Percentiles rank a stretch among this genome's conserved stretches.
Evolutionary conservation across 2,888 invertebrate genomes (phyloP).

Genomic region (Lasioglossum villosulum): DNA sequence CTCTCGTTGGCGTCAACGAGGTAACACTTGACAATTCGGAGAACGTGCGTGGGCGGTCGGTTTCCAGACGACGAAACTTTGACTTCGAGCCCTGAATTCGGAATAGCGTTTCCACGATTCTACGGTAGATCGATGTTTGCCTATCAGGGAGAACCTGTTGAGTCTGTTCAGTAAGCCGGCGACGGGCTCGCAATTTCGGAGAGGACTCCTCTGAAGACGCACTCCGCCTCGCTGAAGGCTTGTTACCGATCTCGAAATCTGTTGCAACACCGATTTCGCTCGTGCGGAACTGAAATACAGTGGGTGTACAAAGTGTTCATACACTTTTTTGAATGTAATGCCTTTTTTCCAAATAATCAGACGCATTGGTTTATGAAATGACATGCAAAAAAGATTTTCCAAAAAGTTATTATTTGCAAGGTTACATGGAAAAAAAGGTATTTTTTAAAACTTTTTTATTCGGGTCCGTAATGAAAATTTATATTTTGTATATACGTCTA

Average conservation of each 20-base stretch:
- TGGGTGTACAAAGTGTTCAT: no score
- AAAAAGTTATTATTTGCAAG: no score
- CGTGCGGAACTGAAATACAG: background rate
- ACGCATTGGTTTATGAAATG: no score
- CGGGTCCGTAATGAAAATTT: no score
- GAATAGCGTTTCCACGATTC: background rate
- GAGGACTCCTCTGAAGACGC: background rate
- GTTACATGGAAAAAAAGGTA: no score
- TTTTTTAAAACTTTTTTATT: no score
- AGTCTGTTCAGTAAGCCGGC: background rate
- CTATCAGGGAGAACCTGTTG: background rate
- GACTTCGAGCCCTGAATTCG: background rate
- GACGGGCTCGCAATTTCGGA: background rate
- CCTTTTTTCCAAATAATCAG: no score
- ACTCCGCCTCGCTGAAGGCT: background rate
- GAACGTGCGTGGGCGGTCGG: background rate
- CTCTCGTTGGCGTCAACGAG: background rate
- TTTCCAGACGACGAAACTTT: background rate
- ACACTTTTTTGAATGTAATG: no score
- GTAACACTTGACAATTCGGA: background rate
- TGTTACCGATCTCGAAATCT: background rate
- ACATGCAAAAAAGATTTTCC: no score
- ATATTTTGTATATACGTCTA: no score
- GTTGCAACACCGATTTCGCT: background rate
- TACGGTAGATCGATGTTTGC: background rate